phyloP scores from a whole-genome alignment of 2,113 vertebrate genomes.

The Uria aalge region DNA sequence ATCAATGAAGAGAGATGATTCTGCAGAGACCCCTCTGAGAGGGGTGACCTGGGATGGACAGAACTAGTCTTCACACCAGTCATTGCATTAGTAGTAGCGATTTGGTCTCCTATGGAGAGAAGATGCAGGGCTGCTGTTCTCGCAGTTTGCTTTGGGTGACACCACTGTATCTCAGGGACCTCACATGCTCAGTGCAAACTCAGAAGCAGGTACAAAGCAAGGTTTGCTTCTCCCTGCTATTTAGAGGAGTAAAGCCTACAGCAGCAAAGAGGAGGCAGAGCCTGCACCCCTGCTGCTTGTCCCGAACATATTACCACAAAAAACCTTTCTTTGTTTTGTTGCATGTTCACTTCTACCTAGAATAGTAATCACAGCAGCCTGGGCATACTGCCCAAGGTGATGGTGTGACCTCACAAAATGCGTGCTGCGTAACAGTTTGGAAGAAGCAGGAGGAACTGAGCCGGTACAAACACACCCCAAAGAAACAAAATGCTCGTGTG shows the following conservation, averaged over 20 bases:
- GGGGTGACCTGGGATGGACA: neutral
- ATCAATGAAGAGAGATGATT: neutral
- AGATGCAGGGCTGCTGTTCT: neutral
- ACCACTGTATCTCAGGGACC: neutral
- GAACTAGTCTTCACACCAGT: neutral
- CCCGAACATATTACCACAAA: neutral
- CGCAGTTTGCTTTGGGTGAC: neutral
- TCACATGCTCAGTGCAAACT: neutral
- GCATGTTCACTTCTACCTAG: neutral
- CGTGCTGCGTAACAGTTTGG: fast-evolving
- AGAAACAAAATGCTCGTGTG: neutral
- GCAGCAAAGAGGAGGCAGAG: neutral
- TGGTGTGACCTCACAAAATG: neutral
- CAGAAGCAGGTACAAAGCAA: neutral
- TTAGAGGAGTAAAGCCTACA: neutral
- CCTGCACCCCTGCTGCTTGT: neutral
- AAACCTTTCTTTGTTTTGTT: neutral
- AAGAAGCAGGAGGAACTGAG: neutral
- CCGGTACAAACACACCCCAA: neutral
- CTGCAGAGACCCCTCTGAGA: neutral
- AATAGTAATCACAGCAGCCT: neutral
- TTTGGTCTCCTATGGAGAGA: neutral
- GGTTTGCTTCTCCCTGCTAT: neutral
- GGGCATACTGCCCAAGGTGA: neutral
- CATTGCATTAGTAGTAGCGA: neutral